Evolutionary conservation across 2,888 invertebrate species (phyloP).

Genomic region (Mythimna lalbum): DNA sequence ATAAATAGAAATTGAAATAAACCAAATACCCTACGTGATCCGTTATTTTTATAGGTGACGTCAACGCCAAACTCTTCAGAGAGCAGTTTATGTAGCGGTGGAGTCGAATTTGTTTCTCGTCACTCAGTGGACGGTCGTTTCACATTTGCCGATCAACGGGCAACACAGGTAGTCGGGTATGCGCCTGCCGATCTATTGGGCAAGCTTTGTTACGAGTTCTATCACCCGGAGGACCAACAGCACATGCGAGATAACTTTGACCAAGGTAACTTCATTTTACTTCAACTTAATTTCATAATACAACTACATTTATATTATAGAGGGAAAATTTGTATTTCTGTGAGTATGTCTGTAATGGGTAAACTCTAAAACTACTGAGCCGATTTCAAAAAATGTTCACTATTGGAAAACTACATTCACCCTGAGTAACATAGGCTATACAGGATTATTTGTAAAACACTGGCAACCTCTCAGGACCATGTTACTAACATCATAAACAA

Average conservation of each 20-base stretch:
- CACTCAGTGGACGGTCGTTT: slow-evolving; percentile 99
- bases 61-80: slow-evolving; percentile 98
- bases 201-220: slow-evolving; percentile 99
- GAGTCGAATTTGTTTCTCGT: slow-evolving; percentile 98
- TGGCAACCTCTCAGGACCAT: too few relatives aligned
- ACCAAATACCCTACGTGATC: not conserved
- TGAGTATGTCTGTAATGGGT: too few relatives aligned
- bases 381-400: too few relatives aligned
- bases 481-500: too few relatives aligned
- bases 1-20: not conserved
- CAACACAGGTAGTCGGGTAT: slow-evolving; percentile 97
- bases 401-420: too few relatives aligned
- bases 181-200: slow-evolving; percentile 98
- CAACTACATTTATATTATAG: too few relatives aligned
- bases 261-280: slow-evolving; percentile 91
- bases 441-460: too few relatives aligned
- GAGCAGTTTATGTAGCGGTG: slow-evolving; percentile 94
- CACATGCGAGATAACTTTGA: slow-evolving; percentile 99
- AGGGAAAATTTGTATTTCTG: too few relatives aligned
- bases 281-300: too few relatives aligned
- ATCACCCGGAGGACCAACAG: slow-evolving; percentile 98
- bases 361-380: too few relatives aligned
- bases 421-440: too few relatives aligned
- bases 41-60: slow-evolving; percentile 91
- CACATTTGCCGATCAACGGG: slow-evolving; percentile 99